These are phyloP conservation scores for Albula goreensis DNA, from an alignment of 2,113 vertebrate species.

Conservation along the genomic window DNA sequence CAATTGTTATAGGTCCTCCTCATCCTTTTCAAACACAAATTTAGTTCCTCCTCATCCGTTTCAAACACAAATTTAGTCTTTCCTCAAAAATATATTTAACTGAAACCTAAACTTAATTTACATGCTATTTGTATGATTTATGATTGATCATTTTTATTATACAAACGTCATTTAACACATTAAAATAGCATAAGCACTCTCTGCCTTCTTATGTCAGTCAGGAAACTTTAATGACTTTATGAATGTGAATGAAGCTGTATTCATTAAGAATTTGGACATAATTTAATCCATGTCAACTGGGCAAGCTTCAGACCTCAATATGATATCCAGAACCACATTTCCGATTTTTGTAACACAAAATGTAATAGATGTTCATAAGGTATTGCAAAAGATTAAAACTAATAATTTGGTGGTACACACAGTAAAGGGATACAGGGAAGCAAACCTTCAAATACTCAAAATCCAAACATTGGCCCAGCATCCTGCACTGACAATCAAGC, in stretches of 20 bases:
- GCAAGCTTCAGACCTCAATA: neutral
- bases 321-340: neutral
- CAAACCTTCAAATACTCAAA: neutral
- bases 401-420: no score
- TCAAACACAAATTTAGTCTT: neutral
- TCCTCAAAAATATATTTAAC: neutral
- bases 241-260: neutral
- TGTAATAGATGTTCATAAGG: no score
- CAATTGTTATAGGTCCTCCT: no score
- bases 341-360: neutral
- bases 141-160: neutral
- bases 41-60: neutral
- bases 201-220: neutral
- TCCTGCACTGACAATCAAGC: neutral
- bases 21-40: neutral
- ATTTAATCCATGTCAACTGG: no score
- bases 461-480: neutral
- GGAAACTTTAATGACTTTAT: neutral
- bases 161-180: neutral
- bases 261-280: neutral
- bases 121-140: neutral
- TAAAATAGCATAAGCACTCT: neutral
- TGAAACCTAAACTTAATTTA: neutral
- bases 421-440: neutral
- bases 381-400: no score